These are phyloP conservation scores for Osedax frankpressi DNA, from an alignment of 2,888 invertebrate genomes.

Conservation along the genomic window DNA sequence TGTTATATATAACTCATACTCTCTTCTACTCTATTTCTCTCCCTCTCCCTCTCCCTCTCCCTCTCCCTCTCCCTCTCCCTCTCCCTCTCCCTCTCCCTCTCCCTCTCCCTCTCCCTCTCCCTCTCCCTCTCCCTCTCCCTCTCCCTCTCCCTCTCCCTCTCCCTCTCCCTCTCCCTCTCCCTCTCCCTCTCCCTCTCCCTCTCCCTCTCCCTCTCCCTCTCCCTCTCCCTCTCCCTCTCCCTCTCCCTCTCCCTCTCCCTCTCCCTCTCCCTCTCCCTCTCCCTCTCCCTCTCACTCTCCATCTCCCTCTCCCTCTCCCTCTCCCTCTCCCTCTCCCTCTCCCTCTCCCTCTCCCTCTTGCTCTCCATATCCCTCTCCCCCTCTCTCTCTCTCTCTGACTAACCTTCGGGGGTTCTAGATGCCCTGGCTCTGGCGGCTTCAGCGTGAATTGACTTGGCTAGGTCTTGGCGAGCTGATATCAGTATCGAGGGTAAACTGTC, in stretches of 20 bases:
- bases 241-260: background rate
- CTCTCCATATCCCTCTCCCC: background rate
- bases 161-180: slow-evolving; percentile 19
- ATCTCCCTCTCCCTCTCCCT: background rate
- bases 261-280: background rate
- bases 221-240: slow-evolving; percentile 3
- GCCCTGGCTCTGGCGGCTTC: background rate
- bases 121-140: slow-evolving; percentile 17
- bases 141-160: slow-evolving; percentile 20
- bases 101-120: background rate
- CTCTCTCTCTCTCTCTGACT: background rate
- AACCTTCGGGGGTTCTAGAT: no score
- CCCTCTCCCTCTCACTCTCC: no score
- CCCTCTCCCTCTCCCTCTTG: background rate
- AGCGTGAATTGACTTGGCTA: background rate
- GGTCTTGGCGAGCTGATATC: background rate
- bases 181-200: slow-evolving; percentile 19
- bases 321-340: slow-evolving; percentile 9
- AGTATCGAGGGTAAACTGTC: background rate
- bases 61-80: background rate
- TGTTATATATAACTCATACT: no score
- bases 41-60: background rate
- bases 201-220: slow-evolving; percentile 19
- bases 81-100: background rate
- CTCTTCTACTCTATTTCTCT: background rate